These are phyloP conservation scores for Alauda arvensis DNA, from an alignment of 2,797 vertebrate species.

Conservation along the genomic window DNA sequence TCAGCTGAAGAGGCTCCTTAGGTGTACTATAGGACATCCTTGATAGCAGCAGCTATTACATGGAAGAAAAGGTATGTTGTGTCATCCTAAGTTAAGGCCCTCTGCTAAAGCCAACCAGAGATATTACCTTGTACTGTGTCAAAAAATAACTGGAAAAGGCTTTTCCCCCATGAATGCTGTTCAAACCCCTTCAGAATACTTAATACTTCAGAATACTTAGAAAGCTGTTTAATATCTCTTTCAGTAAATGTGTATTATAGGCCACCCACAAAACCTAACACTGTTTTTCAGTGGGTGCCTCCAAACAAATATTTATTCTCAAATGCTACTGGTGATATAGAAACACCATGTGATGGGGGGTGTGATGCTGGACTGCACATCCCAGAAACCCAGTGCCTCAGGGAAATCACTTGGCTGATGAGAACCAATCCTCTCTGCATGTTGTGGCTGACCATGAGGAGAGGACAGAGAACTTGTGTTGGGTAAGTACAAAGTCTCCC, in stretches of 20 bases:
- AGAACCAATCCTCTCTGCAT: not conserved
- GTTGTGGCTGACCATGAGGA: not conserved
- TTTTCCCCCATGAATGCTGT: not conserved
- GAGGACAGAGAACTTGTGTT: not conserved
- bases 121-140: not conserved
- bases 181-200: not conserved
- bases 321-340: not conserved
- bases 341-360: fast-evolving
- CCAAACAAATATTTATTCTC: not conserved
- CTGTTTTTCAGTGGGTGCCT: not conserved
- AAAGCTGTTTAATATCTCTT: not conserved
- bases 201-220: too few relatives aligned
- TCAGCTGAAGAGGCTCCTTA: not conserved
- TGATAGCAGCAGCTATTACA: not conserved
- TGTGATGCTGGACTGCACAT: not conserved
- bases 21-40: not conserved
- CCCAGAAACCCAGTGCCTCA: not conserved
- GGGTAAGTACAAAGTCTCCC: not conserved
- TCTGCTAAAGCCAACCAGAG: not conserved
- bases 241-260: not conserved
- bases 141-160: not conserved
- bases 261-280: not conserved
- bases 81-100: not conserved
- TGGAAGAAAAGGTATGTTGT: not conserved
- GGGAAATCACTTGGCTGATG: not conserved